Percentiles rank a stretch among this genome's conserved stretches.
These are phyloP conservation scores for Allenopithecus nigroviridis DNA, from an alignment of 2,797 vertebrate species.

Conservation along the genomic window DNA sequence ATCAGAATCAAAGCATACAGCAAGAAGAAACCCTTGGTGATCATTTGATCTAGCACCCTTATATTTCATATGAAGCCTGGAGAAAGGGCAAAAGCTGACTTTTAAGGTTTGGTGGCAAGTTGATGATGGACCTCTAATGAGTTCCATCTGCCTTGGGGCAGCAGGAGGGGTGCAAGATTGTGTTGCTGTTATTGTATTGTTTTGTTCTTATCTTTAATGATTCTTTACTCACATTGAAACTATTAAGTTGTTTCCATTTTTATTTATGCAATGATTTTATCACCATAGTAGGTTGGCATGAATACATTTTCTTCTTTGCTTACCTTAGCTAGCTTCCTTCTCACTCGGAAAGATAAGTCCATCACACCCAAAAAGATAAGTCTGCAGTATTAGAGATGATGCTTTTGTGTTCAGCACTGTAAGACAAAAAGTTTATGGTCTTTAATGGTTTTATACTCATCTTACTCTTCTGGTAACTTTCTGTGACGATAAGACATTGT, in stretches of 20 bases:
- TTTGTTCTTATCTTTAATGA: conserved; percentile 3
- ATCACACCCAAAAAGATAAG: background rate
- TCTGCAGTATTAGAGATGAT: background rate
- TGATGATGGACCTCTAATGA: background rate
- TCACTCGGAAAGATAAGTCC: background rate
- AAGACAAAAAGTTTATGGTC: background rate
- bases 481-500: background rate
- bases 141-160: background rate
- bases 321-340: conserved; percentile 25
- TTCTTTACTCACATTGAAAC: conserved; percentile 24
- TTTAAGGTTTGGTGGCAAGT: background rate
- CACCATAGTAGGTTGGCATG: background rate
- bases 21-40: background rate
- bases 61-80: background rate
- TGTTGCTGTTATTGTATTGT: background rate
- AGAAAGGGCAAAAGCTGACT: background rate
- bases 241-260: conserved; percentile 30
- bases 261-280: background rate
- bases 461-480: background rate
- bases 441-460: background rate
- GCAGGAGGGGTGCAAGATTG: background rate
- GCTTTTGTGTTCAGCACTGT: background rate
- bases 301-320: conserved; percentile 16
- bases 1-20: background rate
- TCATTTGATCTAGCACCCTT: background rate